Evolutionary conservation across 2,113 vertebrate genomes (phyloP).

Genomic region (Rhadina sibilatrix): DNA sequence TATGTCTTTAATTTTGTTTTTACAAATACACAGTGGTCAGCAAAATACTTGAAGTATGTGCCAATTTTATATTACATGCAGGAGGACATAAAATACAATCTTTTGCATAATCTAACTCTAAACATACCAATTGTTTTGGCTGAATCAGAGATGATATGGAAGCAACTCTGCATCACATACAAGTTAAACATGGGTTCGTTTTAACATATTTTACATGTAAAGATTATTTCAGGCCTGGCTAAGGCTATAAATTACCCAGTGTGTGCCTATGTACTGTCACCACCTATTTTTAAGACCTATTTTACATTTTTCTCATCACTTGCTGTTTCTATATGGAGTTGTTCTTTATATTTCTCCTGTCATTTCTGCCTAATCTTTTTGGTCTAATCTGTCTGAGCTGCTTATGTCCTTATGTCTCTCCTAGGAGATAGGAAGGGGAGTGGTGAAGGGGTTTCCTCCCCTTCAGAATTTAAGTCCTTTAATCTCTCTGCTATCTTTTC

Average conservation of each 20-base stretch:
- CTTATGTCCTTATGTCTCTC: not conserved
- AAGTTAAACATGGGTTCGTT: not conserved
- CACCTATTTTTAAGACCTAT: not conserved
- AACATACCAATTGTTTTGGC: not conserved
- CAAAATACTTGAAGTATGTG: not conserved
- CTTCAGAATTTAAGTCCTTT: not conserved
- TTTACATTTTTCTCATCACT: not conserved
- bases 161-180: not conserved
- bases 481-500: not conserved
- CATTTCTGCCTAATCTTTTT: not conserved
- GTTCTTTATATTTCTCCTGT: not conserved
- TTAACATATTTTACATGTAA: not conserved
- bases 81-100: not conserved
- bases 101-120: not conserved
- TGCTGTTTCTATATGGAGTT: not conserved
- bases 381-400: slow-evolving; percentile 25
- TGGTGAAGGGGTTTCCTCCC: not conserved
- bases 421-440: not conserved
- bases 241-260: not conserved
- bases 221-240: not conserved
- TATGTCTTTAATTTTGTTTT: not conserved
- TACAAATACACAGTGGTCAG: not conserved
- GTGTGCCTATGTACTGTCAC: not conserved
- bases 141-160: not conserved
- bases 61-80: not conserved